Evolutionary conservation across 2,797 vertebrate species (phyloP).

Genomic region (Zalophus californianus): DNA sequence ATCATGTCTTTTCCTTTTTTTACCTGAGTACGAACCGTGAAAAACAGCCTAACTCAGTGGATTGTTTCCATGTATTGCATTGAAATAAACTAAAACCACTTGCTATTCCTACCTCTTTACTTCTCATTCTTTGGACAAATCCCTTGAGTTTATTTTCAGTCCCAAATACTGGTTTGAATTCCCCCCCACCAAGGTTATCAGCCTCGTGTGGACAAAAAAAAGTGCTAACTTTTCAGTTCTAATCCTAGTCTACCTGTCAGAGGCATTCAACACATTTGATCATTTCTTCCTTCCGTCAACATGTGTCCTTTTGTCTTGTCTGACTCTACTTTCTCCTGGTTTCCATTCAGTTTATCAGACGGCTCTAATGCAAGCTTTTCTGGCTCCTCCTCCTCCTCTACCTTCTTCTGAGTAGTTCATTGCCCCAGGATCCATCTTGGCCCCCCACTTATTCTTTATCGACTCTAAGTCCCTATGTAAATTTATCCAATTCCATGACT

Average conservation of each 20-base stretch:
- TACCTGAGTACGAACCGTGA: background rate
- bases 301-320: background rate
- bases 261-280: background rate
- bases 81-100: constrained; percentile 49
- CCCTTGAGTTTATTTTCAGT: background rate
- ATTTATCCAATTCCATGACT: background rate
- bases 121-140: background rate
- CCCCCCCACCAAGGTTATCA: background rate
- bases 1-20: constrained; percentile 16
- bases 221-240: background rate
- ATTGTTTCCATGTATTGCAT: background rate
- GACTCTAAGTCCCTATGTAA: background rate
- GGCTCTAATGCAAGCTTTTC: background rate
- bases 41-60: background rate
- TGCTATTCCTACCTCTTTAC: background rate
- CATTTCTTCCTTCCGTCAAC: background rate
- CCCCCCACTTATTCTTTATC: background rate
- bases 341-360: background rate
- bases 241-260: background rate
- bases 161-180: background rate
- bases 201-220: background rate
- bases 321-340: background rate
- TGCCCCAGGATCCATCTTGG: background rate
- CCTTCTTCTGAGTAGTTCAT: background rate
- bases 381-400: background rate